Evolutionary conservation across 2,888 invertebrate genomes (phyloP), one percentile per base, ranked within the genome.

Genomic region (Calliscelio sp.): DNA sequence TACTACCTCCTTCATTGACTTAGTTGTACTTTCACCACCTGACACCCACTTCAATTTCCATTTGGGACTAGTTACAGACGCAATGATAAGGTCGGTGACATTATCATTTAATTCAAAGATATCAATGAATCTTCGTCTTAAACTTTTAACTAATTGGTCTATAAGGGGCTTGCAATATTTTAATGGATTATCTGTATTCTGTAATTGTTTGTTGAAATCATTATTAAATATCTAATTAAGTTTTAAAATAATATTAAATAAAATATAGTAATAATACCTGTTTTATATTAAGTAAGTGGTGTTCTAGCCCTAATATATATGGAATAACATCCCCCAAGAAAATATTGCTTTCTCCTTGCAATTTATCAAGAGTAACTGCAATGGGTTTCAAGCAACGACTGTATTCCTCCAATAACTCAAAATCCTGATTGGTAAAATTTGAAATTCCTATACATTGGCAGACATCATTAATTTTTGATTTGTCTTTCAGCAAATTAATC

Each of bases 381-480:
- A 61, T 2, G 16, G 61, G 61, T 35, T 61, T 38, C 20, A 61
- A 10, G n/a, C 38, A 38, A 6, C 14, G 5, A 14, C 14, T 11
- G n/a, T 61, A 61, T 14, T 61, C 61, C 18, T 61, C 24, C 24
- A 61, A 61, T 24, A 61, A 61, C 6, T 20, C 41, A 20, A 61
- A 14, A 41, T 61, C 61, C 24, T 61, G 61, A 24, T 10, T 61
- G 18, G n/a, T n/a, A n/a, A 61, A 61, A 10, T 22, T n/a, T 22
- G 61, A 38, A 5, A 61, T 20, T 7, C 24, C 24, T 14, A 61
- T 38, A 41, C 22, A 3, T 41, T 24, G 24, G 24, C 61, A 61
- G 10, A 61, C 61, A 14, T 61, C 41, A 22, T 61, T 49, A 14
- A 68, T 68, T 51, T 74, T 49, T 5, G 61, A 38, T 35, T 63